These are phyloP conservation scores for Tetrax tetrax DNA, from an alignment of 2,113 vertebrate species.

Conservation along the genomic window DNA sequence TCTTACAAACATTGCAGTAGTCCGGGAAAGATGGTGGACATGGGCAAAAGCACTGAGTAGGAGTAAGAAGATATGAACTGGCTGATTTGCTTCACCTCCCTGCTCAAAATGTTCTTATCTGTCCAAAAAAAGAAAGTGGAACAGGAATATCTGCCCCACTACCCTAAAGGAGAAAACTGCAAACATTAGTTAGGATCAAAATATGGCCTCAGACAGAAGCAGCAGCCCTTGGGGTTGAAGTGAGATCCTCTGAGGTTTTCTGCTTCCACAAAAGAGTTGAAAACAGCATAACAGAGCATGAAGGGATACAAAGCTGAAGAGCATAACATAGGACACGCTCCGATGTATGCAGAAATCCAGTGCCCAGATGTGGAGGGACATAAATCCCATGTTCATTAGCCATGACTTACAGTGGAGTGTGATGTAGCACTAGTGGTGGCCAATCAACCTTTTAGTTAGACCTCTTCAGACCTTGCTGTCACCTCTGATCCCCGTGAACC, in stretches of 20 bases:
- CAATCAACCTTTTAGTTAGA: background rate
- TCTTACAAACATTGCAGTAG: background rate
- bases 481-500: background rate
- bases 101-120: background rate
- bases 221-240: background rate
- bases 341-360: background rate
- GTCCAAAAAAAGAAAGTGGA: background rate
- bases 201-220: background rate
- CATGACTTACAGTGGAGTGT: background rate
- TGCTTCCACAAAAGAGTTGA: background rate
- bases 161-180: background rate
- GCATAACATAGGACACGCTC: rapidly evolving
- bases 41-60: background rate
- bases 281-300: background rate
- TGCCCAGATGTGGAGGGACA: background rate
- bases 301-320: background rate
- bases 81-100: background rate
- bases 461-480: background rate
- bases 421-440: rapidly evolving
- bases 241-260: background rate
- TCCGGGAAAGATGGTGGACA: background rate
- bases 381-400: background rate
- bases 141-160: background rate
- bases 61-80: background rate
- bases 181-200: background rate